phyloP scores from a whole-genome alignment of 2,888 invertebrate genomes.

The Troides helena region DNA sequence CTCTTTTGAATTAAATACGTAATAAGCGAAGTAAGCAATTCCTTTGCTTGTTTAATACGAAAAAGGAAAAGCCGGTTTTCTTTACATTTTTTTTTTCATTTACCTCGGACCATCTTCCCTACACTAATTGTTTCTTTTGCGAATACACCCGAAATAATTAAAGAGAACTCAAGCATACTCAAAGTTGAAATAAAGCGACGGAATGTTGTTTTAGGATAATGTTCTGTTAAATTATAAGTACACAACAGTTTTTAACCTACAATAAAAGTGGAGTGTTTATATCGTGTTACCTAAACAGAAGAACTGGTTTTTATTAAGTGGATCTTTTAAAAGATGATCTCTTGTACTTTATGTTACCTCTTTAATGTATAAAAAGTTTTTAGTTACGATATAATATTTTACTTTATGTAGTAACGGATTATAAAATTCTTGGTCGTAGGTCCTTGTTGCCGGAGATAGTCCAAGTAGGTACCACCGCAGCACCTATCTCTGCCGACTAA shows the following conservation, averaged over 20 bases:
- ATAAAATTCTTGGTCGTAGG: too few relatives aligned
- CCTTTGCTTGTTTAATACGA: slow-evolving; percentile 21
- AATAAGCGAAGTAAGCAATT: slow-evolving; percentile 10
- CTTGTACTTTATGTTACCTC: too few relatives aligned
- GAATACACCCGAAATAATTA: slow-evolving; percentile 16
- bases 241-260: not conserved
- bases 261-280: not conserved
- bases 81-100: slow-evolving; percentile 16
- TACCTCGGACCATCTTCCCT: slow-evolving; percentile 6
- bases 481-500: too few relatives aligned
- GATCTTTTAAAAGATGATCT: too few relatives aligned
- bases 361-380: too few relatives aligned
- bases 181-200: not conserved
- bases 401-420: too few relatives aligned
- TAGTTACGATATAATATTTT: too few relatives aligned
- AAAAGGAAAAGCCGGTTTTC: slow-evolving; percentile 12
- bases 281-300: not conserved
- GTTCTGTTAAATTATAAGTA: not conserved
- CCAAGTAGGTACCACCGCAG: too few relatives aligned
- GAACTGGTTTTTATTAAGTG: not conserved
- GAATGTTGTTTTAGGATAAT: not conserved
- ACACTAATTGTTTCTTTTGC: slow-evolving; percentile 22
- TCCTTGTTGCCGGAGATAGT: too few relatives aligned
- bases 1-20: slow-evolving; percentile 17
- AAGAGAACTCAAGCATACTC: slow-evolving; percentile 8